A percentile compares a stretch with the other conserved stretches of the same genome.
phyloP scores from a whole-genome alignment of 2,888 invertebrate genomes.

The Chrysotoxum bicinctum region DNA sequence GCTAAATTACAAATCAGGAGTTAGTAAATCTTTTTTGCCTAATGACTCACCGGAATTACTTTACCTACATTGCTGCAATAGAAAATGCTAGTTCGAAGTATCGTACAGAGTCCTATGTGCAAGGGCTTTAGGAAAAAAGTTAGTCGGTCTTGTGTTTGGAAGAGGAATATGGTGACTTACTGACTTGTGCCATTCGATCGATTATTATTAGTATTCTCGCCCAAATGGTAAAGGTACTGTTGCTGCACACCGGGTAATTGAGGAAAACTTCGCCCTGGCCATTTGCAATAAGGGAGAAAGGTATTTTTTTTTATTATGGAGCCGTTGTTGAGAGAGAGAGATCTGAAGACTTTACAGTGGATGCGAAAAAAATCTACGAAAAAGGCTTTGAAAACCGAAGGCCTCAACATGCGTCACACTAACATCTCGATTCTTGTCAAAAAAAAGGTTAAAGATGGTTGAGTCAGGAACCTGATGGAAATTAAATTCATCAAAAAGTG shows the following conservation, averaged over 20 bases:
- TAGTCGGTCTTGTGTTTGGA: not conserved
- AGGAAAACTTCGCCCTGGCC: slow-evolving; percentile 12
- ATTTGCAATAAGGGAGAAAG: slow-evolving; percentile 25
- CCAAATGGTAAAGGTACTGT: not conserved
- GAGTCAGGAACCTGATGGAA: too few relatives aligned
- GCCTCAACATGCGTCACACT: too few relatives aligned
- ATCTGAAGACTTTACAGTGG: not conserved
- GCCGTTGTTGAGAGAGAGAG: slow-evolving; percentile 1
- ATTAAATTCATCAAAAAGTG: too few relatives aligned
- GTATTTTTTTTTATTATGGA: slow-evolving; percentile 42
- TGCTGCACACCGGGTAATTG: slow-evolving; percentile 55
- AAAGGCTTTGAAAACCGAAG: too few relatives aligned
- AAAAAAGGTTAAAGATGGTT: too few relatives aligned
- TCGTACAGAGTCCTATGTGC: not conserved
- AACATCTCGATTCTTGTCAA: too few relatives aligned
- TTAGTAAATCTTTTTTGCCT: slow-evolving; percentile 72
- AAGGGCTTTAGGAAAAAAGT: not conserved
- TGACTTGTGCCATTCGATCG: slow-evolving; percentile 62
- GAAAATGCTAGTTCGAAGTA: not conserved
- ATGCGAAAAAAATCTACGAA: not conserved
- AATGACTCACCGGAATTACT: slow-evolving; percentile 68
- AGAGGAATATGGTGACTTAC: slow-evolving; percentile 54
- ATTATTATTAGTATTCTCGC: slow-evolving; percentile 63
- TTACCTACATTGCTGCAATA: slow-evolving; percentile 6
- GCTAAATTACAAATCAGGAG: slow-evolving; percentile 70